Conservation (phyloP, 2,113 vertebrate species). For the Anguilla japonica region DNA sequence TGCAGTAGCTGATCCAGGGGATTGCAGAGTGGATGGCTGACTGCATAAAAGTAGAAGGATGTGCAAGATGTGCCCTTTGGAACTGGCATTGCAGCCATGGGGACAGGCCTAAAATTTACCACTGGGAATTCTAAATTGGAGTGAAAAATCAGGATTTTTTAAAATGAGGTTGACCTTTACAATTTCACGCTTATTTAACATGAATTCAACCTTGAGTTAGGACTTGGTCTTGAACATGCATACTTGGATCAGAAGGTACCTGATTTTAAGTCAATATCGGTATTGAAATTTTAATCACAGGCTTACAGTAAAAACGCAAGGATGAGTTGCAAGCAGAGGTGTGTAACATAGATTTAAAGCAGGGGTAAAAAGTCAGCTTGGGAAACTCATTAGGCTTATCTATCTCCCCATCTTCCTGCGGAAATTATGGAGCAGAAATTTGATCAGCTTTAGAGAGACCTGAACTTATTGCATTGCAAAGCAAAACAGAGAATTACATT, state of each 20-base stretch:
- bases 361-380: constrained; percentile 7
- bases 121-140: too few species aligned
- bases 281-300: constrained; percentile 41
- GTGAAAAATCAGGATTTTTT: too few species aligned
- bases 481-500: constrained; percentile 26
- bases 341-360: constrained; percentile 12
- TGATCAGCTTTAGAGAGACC: constrained; percentile 14
- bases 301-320: constrained; percentile 31
- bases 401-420: constrained; percentile 8
- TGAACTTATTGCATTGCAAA: constrained; percentile 9
- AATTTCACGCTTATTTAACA: background rate
- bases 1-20: background rate
- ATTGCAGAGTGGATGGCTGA: background rate
- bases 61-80: background rate
- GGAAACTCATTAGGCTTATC: constrained; percentile 31
- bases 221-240: constrained; percentile 40
- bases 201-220: background rate
- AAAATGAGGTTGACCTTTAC: too few species aligned
- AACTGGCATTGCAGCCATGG: background rate
- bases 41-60: background rate
- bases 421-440: constrained; percentile 25
- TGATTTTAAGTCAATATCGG: constrained; percentile 38
- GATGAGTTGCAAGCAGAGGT: constrained; percentile 1
- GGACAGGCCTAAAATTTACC: background rate
- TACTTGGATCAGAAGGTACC: constrained; percentile 19